These are phyloP conservation scores for Pachyrhynchus sulphureomaculatus DNA, from an alignment of 1,140 invertebrate species.

Conservation along the genomic window DNA sequence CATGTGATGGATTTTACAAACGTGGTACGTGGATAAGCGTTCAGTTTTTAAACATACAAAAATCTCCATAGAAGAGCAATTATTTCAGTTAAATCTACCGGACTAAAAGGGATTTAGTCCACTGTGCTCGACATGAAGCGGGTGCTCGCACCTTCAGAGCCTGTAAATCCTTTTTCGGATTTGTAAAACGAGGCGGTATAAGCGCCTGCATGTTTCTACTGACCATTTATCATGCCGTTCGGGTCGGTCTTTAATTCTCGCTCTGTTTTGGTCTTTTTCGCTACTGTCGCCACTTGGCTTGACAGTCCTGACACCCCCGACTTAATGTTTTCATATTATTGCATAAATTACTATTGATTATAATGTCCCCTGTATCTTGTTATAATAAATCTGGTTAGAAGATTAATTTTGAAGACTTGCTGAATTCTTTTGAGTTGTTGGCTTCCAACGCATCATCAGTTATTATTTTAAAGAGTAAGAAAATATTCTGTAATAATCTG, in stretches of 20 bases:
- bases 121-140: conserved; percentile 17
- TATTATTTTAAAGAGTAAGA: too few species aligned
- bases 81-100: neutral
- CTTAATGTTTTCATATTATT: conserved; percentile 26
- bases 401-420: too few species aligned
- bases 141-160: conserved; percentile 22
- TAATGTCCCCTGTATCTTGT: too few species aligned
- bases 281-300: conserved; percentile 19
- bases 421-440: too few species aligned
- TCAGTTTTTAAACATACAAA: too few species aligned
- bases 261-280: conserved; percentile 25
- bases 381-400: too few species aligned
- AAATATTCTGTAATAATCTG: too few species aligned
- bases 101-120: conserved; percentile 24
- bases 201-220: conserved; percentile 28
- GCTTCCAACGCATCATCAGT: too few species aligned
- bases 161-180: conserved; percentile 31
- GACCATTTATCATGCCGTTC: conserved; percentile 31
- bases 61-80: neutral
- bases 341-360: conserved; percentile 23
- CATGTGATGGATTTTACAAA: too few species aligned
- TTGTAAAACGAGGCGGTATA: conserved; percentile 28
- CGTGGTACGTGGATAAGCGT: too few species aligned
- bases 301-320: conserved; percentile 18
- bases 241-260: conserved; percentile 26